A percentile compares a stretch with the other conserved stretches of the same genome.
Evolutionary conservation across 2,888 invertebrate genomes (phyloP).

Genomic region (Drosophila affinis): DNA sequence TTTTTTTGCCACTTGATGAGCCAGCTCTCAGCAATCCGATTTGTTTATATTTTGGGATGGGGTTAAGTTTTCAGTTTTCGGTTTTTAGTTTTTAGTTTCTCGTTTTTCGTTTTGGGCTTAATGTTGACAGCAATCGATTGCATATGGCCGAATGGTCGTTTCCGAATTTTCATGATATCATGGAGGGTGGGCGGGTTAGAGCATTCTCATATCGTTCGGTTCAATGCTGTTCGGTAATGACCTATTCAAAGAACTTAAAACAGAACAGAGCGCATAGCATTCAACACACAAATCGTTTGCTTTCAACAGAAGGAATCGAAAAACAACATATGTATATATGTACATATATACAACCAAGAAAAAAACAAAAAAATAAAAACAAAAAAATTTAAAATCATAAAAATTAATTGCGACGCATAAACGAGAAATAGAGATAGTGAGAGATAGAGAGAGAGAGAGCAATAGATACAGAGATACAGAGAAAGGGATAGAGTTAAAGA

Average conservation of each 20-base stretch:
- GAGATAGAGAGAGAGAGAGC: slow-evolving; percentile 26
- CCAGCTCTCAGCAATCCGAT: slow-evolving; percentile 19
- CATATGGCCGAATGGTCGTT: slow-evolving; percentile 57
- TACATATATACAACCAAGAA: slow-evolving; percentile 24
- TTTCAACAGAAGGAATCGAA: slow-evolving; percentile 29
- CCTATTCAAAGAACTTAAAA: slow-evolving; percentile 69
- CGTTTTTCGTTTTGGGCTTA: slow-evolving; percentile 43
- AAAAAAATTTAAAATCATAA: slow-evolving; percentile 46
- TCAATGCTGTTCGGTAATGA: slow-evolving; percentile 57
- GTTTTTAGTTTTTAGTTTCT: slow-evolving; percentile 42
- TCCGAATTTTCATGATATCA: slow-evolving; percentile 57
- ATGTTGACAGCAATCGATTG: slow-evolving; percentile 68
- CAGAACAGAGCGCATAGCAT: slow-evolving; percentile 69
- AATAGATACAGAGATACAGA: slow-evolving; percentile 20
- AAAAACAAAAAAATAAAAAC: slow-evolving; percentile 26
- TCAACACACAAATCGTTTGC: slow-evolving; percentile 61
- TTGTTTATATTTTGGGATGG: slow-evolving; percentile 51
- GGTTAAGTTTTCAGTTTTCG: slow-evolving; percentile 27
- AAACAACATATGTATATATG: slow-evolving; percentile 27
- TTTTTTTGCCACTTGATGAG: slow-evolving; percentile 38
- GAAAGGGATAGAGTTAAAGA: slow-evolving; percentile 35
- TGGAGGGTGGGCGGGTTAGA: slow-evolving; percentile 45
- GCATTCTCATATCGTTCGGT: slow-evolving; percentile 51
- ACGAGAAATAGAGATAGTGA: slow-evolving; percentile 38
- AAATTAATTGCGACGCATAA: slow-evolving; percentile 59